These are phyloP conservation scores for Leptodactylus fallax DNA, from an alignment of 2,797 vertebrate genomes.

Conservation along the genomic window DNA sequence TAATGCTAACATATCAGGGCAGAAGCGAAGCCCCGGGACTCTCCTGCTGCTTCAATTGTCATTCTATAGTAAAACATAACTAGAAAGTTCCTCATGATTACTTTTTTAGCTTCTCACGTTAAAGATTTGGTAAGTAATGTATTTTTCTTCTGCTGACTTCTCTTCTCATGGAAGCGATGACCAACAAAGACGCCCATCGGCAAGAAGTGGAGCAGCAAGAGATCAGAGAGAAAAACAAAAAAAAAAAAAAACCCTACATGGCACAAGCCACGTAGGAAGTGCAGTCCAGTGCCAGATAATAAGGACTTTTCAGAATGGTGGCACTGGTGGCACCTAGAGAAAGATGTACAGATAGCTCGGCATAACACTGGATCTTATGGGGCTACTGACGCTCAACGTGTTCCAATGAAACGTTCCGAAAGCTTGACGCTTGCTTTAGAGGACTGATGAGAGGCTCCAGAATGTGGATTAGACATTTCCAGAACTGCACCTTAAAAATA, in stretches of 20 bases:
- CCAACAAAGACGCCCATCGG: not conserved
- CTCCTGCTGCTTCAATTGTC: too few species aligned
- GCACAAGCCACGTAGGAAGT: not conserved
- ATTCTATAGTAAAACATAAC: too few species aligned
- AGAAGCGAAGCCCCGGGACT: not conserved
- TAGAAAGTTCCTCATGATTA: too few species aligned
- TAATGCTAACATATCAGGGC: not conserved
- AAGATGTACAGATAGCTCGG: fast-evolving
- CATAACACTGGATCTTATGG: not conserved
- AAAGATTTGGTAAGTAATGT: too few species aligned
- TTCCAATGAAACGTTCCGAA: not conserved
- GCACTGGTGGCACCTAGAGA: not conserved
- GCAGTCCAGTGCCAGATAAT: not conserved
- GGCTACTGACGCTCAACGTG: not conserved
- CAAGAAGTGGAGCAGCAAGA: not conserved
- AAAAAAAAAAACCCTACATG: not conserved
- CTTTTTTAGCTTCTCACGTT: too few species aligned
- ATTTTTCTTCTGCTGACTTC: not conserved
- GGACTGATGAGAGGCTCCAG: not conserved
- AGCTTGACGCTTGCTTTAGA: not conserved
- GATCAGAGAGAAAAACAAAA: not conserved
- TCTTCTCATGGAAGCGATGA: not conserved
- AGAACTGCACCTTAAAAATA: not conserved
- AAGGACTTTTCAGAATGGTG: not conserved
- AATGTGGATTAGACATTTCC: too few species aligned